These are phyloP conservation scores for Karalla daura DNA, from an alignment of 2,797 vertebrate species.

Conservation along the genomic window DNA sequence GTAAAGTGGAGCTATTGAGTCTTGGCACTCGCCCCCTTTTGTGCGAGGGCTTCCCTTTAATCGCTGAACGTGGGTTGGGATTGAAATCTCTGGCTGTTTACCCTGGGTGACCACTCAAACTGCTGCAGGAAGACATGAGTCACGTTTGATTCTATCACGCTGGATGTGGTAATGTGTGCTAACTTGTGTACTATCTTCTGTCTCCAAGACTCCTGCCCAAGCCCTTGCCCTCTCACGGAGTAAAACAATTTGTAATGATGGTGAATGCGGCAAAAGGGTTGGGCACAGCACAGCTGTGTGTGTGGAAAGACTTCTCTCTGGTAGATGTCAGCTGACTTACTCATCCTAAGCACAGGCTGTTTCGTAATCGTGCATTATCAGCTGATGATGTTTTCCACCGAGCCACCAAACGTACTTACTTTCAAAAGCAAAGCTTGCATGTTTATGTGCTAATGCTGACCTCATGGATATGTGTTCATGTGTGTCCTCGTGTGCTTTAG, in stretches of 20 bases:
- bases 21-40: constrained; percentile 49
- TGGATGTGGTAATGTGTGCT: constrained; percentile 54
- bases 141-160: constrained; percentile 54
- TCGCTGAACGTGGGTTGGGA: constrained; percentile 13
- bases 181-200: constrained; percentile 50
- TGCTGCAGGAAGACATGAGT: constrained; percentile 67
- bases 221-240: constrained; percentile 31
- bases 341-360: constrained; percentile 12
- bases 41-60: constrained; percentile 38
- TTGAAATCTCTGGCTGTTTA: constrained; percentile 51
- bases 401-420: constrained; percentile 22
- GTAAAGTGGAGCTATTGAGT: constrained; percentile 39
- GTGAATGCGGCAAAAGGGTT: constrained; percentile 29
- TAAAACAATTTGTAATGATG: constrained; percentile 50
- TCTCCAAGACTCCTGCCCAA: constrained; percentile 48
- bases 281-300: constrained; percentile 22
- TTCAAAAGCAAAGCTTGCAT: neutral
- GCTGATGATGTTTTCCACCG: constrained; percentile 43
- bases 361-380: constrained; percentile 47
- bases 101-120: constrained; percentile 48
- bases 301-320: constrained; percentile 19
- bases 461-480: neutral
- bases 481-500: neutral
- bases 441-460: constrained; percentile 19
- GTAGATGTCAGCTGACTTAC: constrained; percentile 58